A percentile compares a stretch with the other conserved stretches of the same genome.
Conservation (phyloP, 1,140 invertebrate species). For the Bicyclus anynana region DNA sequence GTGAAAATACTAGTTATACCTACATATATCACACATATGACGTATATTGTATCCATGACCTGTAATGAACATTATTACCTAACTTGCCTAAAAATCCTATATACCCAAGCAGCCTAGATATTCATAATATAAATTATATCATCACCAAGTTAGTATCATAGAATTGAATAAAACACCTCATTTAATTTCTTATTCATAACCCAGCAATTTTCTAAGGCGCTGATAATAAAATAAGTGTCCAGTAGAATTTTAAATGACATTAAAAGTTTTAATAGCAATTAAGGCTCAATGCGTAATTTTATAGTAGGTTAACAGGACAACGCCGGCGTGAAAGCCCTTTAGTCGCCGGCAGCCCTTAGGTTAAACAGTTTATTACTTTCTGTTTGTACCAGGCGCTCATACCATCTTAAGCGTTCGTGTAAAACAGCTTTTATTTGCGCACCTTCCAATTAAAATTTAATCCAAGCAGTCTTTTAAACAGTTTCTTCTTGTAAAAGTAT, state of each 20-base stretch:
- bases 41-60: too few species aligned
- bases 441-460: conserved; percentile 21
- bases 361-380: conserved; percentile 19
- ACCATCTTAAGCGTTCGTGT: conserved; percentile 12
- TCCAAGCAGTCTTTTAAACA: conserved; percentile 16
- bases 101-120: too few species aligned
- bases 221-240: not conserved
- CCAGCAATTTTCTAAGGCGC: not conserved
- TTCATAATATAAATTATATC: not conserved
- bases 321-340: conserved; percentile 12
- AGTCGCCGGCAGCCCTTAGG: conserved; percentile 12
- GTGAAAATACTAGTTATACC: too few species aligned
- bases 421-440: conserved; percentile 14
- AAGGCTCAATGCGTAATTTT: not conserved
- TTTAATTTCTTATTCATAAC: not conserved
- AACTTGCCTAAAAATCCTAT: not conserved
- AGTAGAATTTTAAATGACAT: not conserved
- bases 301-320: conserved; percentile 24
- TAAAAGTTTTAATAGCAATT: conserved; percentile 1
- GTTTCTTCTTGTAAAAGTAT: conserved; percentile 18
- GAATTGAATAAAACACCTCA: not conserved
- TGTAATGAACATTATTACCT: too few species aligned
- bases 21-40: too few species aligned
- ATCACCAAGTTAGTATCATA: not conserved
- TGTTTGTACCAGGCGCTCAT: conserved; percentile 7